phyloP scores from a whole-genome alignment of 2,113 vertebrate species.

The Carassius gibelio region DNA sequence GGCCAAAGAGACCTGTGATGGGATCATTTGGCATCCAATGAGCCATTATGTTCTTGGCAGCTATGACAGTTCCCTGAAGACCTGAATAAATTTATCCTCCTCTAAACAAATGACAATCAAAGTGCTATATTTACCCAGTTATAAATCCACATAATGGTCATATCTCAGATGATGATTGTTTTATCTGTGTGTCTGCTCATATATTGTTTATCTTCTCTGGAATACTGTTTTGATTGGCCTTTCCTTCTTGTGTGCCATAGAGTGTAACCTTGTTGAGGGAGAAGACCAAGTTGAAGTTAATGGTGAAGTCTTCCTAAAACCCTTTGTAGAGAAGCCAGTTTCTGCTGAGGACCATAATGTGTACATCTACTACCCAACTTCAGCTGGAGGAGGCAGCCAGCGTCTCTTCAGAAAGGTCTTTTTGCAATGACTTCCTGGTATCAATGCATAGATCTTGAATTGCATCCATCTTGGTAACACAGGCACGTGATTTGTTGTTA shows the following conservation, averaged over 20 bases:
- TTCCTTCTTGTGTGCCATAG: constrained; percentile 69
- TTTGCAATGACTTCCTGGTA: background rate
- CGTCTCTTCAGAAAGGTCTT: constrained; percentile 95
- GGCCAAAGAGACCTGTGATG: constrained; percentile 39
- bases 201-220: background rate
- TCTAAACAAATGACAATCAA: constrained; percentile 23
- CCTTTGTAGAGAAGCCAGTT: constrained; percentile 97
- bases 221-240: background rate
- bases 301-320: constrained; percentile 93
- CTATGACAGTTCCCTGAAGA: background rate
- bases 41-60: constrained; percentile 9
- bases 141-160: background rate
- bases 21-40: constrained; percentile 42
- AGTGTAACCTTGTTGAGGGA: constrained; percentile 92
- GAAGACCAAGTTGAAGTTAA: constrained; percentile 98
- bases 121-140: background rate
- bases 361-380: constrained; percentile 98
- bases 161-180: background rate
- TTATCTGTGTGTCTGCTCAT: background rate
- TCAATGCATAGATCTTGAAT: background rate
- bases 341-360: constrained; percentile 98
- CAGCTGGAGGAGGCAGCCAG: constrained; percentile 96
- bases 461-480: background rate
- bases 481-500: background rate
- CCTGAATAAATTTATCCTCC: background rate